These are phyloP conservation scores for Amblyjoppa fuscipennis DNA, from an alignment of 2,888 invertebrate species.

Conservation along the genomic window DNA sequence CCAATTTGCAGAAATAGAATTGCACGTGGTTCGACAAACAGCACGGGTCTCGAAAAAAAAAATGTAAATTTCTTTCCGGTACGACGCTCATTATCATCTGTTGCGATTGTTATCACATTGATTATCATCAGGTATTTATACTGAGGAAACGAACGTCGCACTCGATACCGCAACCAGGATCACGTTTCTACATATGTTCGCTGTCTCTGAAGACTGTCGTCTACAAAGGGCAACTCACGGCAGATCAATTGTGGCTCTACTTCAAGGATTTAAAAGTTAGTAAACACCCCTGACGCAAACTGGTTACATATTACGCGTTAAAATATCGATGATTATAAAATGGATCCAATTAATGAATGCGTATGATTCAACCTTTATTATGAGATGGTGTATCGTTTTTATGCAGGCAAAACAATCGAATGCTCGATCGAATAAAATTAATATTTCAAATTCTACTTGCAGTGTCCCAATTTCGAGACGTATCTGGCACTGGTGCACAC, in stretches of 20 bases:
- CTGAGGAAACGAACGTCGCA: slow-evolving; percentile 97
- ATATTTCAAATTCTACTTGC: slow-evolving; percentile 73
- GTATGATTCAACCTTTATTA: slow-evolving; percentile 75
- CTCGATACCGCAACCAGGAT: slow-evolving; percentile 93
- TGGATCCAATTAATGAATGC: slow-evolving; percentile 78
- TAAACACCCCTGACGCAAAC: slow-evolving; percentile 4
- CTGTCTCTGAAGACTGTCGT: slow-evolving; percentile 95
- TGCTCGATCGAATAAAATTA: not conserved
- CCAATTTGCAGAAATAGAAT: slow-evolving; percentile 73
- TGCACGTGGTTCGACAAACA: slow-evolving; percentile 31
- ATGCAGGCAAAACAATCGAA: not conserved
- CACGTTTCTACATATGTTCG: slow-evolving; percentile 98
- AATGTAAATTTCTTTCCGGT: not conserved
- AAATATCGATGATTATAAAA: slow-evolving; percentile 62
- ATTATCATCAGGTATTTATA: slow-evolving; percentile 93
- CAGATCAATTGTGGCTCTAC: slow-evolving; percentile 96
- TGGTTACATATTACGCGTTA: slow-evolving; percentile 3
- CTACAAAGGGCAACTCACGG: slow-evolving; percentile 99
- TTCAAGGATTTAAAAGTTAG: slow-evolving; percentile 88
- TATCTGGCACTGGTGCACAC: slow-evolving; percentile 99
- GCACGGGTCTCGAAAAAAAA: slow-evolving; percentile 24
- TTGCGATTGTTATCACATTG: not conserved
- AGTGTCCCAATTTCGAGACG: slow-evolving; percentile 95
- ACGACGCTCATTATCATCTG: not conserved
- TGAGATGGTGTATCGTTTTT: slow-evolving; percentile 65